These are phyloP conservation scores for Agrochola litura DNA, from an alignment of 2,888 invertebrate species.

Conservation along the genomic window DNA sequence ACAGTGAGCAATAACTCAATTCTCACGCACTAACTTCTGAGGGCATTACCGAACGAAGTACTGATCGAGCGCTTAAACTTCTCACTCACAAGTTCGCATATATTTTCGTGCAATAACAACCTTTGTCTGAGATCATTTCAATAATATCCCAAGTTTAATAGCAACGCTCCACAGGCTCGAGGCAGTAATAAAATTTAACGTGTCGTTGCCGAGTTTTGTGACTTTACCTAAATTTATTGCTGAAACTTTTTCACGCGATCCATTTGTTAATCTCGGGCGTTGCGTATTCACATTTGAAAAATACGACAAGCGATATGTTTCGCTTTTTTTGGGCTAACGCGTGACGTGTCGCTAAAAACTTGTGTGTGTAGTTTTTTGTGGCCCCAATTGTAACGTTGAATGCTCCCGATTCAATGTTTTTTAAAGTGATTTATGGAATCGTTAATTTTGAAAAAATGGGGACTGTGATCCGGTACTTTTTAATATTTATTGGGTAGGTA, in stretches of 20 bases:
- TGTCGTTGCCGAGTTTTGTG: slow-evolving; percentile 83
- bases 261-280: slow-evolving; percentile 82
- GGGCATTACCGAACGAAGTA: slow-evolving; percentile 61
- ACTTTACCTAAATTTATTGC: slow-evolving; percentile 84
- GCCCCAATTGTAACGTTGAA: slow-evolving; percentile 46
- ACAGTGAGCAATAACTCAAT: slow-evolving; percentile 57
- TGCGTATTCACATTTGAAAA: slow-evolving; percentile 75
- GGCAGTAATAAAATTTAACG: slow-evolving; percentile 87
- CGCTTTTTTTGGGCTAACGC: slow-evolving; percentile 48
- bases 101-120: slow-evolving; percentile 76
- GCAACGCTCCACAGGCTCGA: slow-evolving; percentile 77
- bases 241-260: slow-evolving; percentile 83
- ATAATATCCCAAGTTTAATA: slow-evolving; percentile 88
- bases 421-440: slow-evolving; percentile 45
- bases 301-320: slow-evolving; percentile 72
- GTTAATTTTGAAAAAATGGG: slow-evolving; percentile 43
- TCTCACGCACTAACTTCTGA: slow-evolving; percentile 54
- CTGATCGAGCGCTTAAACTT: slow-evolving; percentile 75
- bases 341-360: slow-evolving; percentile 46
- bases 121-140: slow-evolving; percentile 86
- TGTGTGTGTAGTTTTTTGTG: slow-evolving; percentile 56
- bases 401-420: slow-evolving; percentile 24
- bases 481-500: slow-evolving; percentile 1
- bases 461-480: slow-evolving; percentile 8
- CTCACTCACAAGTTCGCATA: slow-evolving; percentile 75